These are phyloP conservation scores for Merluccius polli DNA, from an alignment of 2,797 vertebrate species.

Conservation along the genomic window DNA sequence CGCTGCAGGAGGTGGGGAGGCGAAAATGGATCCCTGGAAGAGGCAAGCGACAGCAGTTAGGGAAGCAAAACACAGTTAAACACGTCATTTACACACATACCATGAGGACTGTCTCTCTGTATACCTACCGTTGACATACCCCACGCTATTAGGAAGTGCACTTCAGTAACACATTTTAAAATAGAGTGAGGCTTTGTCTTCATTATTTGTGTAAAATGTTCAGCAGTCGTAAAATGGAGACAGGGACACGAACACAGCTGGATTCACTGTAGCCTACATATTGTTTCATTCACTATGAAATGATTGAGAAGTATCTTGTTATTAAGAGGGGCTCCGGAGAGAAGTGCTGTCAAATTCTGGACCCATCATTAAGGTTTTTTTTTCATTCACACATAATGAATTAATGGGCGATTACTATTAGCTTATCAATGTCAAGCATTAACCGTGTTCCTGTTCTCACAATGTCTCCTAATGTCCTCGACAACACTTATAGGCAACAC, in stretches of 20 bases:
- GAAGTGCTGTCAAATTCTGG: not conserved
- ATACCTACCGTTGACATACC: constrained; percentile 24
- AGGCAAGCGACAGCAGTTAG: constrained; percentile 65
- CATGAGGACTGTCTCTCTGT: not conserved
- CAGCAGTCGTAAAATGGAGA: constrained; percentile 23
- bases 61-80: constrained; percentile 17
- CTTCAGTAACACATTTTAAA: constrained; percentile 12
- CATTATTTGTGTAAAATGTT: constrained; percentile 4
- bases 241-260: constrained; percentile 52
- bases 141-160: constrained; percentile 6
- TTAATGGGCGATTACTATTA: not conserved
- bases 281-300: constrained; percentile 2
- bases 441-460: constrained; percentile 56
- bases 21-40: constrained; percentile 83
- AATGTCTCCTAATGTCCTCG: constrained; percentile 26
- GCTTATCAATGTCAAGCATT: constrained; percentile 12
- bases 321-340: not conserved
- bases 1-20: constrained; percentile 77
- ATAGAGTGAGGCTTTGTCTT: constrained; percentile 13
- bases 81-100: constrained; percentile 13
- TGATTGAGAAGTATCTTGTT: not conserved
- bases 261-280: constrained; percentile 9
- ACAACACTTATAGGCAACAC: constrained; percentile 38
- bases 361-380: not conserved
- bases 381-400: not conserved